These are phyloP conservation scores for Patiria miniata DNA, from an alignment of 35 echinoderm and acorn worm species.

Conservation along the genomic window DNA sequence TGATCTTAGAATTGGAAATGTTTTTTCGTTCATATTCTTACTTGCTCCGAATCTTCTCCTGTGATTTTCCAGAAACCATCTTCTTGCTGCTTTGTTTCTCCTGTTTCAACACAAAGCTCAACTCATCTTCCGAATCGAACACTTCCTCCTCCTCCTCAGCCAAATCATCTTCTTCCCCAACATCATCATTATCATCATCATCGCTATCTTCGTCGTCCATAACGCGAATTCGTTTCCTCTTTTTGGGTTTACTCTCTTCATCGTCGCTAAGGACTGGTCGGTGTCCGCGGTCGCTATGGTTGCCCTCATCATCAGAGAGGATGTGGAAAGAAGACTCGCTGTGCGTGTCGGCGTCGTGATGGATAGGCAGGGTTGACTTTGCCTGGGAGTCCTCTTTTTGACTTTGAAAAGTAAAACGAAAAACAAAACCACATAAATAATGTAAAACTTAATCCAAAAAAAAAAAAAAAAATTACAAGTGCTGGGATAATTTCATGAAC, in stretches of 20 bases:
- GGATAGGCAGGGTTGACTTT: conserved; percentile 25
- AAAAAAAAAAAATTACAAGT: too few relatives aligned
- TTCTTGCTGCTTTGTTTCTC: neutral
- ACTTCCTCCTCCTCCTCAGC: neutral
- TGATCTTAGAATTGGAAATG: neutral
- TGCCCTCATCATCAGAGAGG: conserved; percentile 63
- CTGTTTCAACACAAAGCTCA: conserved; percentile 36
- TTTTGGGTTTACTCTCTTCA: conserved; percentile 42
- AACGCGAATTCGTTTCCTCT: conserved; percentile 24
- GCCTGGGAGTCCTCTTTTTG: conserved; percentile 14
- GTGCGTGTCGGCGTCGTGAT: neutral
- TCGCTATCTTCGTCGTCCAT: conserved; percentile 38
- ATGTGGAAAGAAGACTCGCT: conserved; percentile 76
- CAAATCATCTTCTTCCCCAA: neutral
- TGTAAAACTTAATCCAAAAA: too few relatives aligned
- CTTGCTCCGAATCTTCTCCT: conserved; percentile 58
- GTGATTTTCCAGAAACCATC: neutral
- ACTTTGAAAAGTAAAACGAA: neutral
- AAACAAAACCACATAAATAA: too few relatives aligned
- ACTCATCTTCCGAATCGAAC: conserved; percentile 42
- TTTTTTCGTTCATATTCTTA: conserved; percentile 11
- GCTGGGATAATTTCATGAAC: too few relatives aligned
- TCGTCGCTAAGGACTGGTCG: conserved; percentile 4
- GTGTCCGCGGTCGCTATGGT: conserved; percentile 30
- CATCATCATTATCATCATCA: conserved; percentile 41